Evolutionary conservation across 2,888 invertebrate species (phyloP).

Genomic region (Ornithoptera alexandrae): DNA sequence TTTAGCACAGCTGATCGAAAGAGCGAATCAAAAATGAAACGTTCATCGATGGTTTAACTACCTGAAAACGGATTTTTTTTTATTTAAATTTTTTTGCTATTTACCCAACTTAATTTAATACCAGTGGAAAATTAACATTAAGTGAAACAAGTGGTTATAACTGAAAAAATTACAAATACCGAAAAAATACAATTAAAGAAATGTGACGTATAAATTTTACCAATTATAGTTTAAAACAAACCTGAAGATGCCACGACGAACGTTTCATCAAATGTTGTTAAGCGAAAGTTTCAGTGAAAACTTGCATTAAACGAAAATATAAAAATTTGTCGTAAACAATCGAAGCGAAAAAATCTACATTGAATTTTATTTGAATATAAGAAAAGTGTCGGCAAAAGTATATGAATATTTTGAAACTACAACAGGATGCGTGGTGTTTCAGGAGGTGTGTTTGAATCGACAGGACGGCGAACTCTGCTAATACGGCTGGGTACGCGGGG

Average conservation of each 20-base stretch:
- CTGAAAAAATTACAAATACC: not conserved
- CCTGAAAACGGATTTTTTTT: not conserved
- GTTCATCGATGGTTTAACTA: conserved; percentile 47
- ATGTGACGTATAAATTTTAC: not conserved
- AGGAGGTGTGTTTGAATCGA: conserved; percentile 85
- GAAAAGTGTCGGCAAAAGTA: conserved; percentile 33
- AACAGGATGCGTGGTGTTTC: conserved; percentile 69
- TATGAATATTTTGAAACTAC: conserved; percentile 45
- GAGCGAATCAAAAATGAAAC: conserved; percentile 49
- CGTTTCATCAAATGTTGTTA: conserved; percentile 64
- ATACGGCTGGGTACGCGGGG: conserved; percentile 81
- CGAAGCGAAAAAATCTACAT: conserved; percentile 16
- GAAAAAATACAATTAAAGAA: not conserved
- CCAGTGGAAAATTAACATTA: not conserved
- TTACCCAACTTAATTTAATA: not conserved
- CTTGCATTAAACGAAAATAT: conserved; percentile 60
- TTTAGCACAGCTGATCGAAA: conserved; percentile 59
- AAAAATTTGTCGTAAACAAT: conserved; percentile 39
- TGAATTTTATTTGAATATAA: conserved; percentile 4
- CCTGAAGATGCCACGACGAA: conserved; percentile 51
- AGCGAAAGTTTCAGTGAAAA: conserved; percentile 53
- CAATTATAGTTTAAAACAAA: conserved; percentile 17
- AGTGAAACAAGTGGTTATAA: conserved; percentile 31
- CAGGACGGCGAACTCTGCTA: conserved; percentile 84
- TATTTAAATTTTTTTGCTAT: not conserved